phyloP scores from a whole-genome alignment of 2,113 vertebrate species.

The Mus pahari region DNA sequence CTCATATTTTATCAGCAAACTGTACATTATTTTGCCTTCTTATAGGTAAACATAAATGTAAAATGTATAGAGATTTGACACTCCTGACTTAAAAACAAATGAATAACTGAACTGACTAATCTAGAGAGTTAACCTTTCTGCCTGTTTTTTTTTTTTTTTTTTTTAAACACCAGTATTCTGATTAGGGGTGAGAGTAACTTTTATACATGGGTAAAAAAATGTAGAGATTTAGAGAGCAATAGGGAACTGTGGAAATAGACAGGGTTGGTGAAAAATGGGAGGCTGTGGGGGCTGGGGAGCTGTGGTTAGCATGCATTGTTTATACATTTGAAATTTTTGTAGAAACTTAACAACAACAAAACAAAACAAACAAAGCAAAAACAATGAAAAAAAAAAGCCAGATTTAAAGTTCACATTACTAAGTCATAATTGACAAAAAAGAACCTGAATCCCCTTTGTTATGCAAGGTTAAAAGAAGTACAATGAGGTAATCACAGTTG shows the following conservation, averaged over 20 bases:
- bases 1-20: not conserved
- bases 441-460: not conserved
- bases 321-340: not conserved
- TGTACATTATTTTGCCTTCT: not conserved
- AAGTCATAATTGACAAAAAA: not conserved
- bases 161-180: not conserved
- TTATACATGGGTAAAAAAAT: not conserved
- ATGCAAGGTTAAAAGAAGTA: not conserved
- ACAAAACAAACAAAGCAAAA: not conserved
- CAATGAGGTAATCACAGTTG: not conserved
- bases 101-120: not conserved
- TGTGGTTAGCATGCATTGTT: too few species aligned
- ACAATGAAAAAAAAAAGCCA: not conserved
- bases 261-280: not conserved
- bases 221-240: not conserved
- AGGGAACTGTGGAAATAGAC: not conserved
- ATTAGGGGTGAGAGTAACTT: not conserved
- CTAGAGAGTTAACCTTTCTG: not conserved
- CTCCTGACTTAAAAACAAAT: slow-evolving; percentile 23
- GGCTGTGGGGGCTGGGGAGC: rapidly evolving
- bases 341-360: not conserved
- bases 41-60: too few species aligned
- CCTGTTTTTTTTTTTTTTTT: not conserved
- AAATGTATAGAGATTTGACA: not conserved
- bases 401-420: not conserved